Conservation (phyloP, 2,888 invertebrate genomes). For the Pimpla rufipes region DNA sequence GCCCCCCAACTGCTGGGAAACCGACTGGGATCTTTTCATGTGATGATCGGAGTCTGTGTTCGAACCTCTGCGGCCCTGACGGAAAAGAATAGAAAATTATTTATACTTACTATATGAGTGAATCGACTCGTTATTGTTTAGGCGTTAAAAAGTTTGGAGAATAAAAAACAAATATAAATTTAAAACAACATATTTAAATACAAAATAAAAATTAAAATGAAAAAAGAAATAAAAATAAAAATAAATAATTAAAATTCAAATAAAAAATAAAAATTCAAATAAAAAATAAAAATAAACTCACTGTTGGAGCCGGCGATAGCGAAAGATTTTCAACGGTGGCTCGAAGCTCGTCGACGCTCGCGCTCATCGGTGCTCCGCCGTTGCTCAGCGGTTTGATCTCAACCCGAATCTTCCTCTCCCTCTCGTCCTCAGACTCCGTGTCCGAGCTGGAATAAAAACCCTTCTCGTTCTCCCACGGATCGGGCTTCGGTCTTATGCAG, state of each 20-base stretch:
- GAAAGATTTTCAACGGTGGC: conserved; percentile 97
- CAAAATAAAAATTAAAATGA: too few relatives aligned
- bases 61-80: conserved; percentile 89
- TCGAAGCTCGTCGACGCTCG: conserved; percentile 97
- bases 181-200: too few relatives aligned
- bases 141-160: too few relatives aligned
- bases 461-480: conserved; percentile 91
- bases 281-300: conserved; percentile 79
- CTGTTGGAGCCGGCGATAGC: conserved; percentile 91
- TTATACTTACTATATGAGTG: too few relatives aligned
- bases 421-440: conserved; percentile 94
- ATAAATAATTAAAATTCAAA: too few relatives aligned
- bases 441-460: conserved; percentile 96
- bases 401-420: conserved; percentile 95
- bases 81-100: conserved; percentile 54
- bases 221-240: too few relatives aligned
- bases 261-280: conserved; percentile 17
- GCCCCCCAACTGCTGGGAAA: conserved; percentile 91
- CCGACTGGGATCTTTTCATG: conserved; percentile 91
- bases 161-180: not conserved
- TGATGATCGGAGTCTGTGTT: conserved; percentile 89
- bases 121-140: too few relatives aligned
- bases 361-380: conserved; percentile 95
- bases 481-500: conserved; percentile 94
- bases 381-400: conserved; percentile 98